phyloP scores from a whole-genome alignment of 2,113 vertebrate genomes.

The Nicator chloris region DNA sequence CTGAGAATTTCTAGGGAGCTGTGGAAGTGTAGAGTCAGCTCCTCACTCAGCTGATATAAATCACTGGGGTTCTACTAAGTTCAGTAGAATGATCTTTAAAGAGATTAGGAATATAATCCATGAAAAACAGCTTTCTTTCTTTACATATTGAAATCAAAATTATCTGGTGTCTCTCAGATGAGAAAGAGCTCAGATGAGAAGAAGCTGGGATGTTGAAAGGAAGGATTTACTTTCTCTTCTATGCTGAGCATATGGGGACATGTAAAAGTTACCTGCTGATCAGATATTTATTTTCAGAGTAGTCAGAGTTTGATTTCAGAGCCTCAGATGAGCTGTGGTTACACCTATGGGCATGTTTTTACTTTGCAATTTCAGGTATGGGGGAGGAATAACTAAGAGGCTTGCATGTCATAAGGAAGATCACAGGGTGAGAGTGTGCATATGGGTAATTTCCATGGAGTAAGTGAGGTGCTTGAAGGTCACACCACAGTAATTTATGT shows the following conservation, averaged over 20 bases:
- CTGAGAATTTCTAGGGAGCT: neutral
- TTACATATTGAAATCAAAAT: neutral
- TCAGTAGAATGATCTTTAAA: neutral
- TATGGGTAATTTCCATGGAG: conserved; percentile 17
- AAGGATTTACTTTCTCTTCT: neutral
- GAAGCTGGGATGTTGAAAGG: neutral
- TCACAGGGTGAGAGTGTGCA: neutral
- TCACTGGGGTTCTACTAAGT: neutral
- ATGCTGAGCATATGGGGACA: neutral
- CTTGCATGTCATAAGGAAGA: neutral
- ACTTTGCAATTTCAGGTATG: neutral
- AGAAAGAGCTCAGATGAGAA: neutral
- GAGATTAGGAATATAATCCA: neutral
- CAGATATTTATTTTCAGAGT: neutral
- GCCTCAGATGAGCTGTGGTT: neutral
- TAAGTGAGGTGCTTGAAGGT: conserved; percentile 29
- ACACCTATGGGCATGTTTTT: neutral
- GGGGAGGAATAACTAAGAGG: neutral
- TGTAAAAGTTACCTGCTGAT: neutral
- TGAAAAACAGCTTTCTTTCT: neutral
- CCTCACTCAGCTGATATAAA: neutral
- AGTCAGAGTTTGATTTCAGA: neutral
- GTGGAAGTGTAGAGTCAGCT: neutral
- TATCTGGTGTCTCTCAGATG: neutral
- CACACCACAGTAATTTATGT: conserved; percentile 19